Evolutionary conservation across 2,113 vertebrate genomes (phyloP).

Genomic region (Sarotherodon lohbergeri): DNA sequence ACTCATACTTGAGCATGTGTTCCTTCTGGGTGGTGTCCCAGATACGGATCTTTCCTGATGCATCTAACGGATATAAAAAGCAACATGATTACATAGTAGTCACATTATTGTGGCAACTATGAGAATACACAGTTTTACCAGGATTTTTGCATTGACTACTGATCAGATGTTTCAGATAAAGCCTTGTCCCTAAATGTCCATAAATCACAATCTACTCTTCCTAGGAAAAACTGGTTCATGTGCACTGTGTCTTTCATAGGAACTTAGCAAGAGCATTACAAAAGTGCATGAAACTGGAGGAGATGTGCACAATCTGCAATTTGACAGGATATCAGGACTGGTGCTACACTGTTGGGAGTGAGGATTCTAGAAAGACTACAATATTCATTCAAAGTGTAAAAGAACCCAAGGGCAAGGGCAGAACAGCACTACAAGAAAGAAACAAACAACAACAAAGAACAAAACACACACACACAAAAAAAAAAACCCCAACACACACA

Average conservation of each 20-base stretch:
- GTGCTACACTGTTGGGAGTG: background rate
- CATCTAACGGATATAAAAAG: slow-evolving; percentile 68
- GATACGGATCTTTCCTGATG: slow-evolving; percentile 90
- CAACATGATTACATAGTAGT: background rate
- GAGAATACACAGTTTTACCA: background rate
- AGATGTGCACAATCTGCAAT: background rate
- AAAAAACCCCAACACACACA: background rate
- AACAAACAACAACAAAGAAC: background rate
- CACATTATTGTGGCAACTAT: background rate
- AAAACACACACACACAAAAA: accelerated
- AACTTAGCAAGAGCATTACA: background rate
- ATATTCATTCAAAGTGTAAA: background rate
- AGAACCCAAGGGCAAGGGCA: background rate
- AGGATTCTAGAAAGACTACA: background rate
- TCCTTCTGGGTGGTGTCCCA: slow-evolving; percentile 99
- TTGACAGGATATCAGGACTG: background rate
- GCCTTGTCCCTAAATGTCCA: background rate
- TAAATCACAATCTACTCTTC: background rate
- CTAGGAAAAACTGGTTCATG: background rate
- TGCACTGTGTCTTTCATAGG: background rate
- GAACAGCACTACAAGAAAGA: background rate
- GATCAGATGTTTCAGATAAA: background rate
- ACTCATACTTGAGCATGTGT: slow-evolving; percentile 94
- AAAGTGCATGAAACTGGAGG: background rate
- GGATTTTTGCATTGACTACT: background rate